Conservation (phyloP, 2,888 invertebrate species). For the Hylaea fasciaria region DNA sequence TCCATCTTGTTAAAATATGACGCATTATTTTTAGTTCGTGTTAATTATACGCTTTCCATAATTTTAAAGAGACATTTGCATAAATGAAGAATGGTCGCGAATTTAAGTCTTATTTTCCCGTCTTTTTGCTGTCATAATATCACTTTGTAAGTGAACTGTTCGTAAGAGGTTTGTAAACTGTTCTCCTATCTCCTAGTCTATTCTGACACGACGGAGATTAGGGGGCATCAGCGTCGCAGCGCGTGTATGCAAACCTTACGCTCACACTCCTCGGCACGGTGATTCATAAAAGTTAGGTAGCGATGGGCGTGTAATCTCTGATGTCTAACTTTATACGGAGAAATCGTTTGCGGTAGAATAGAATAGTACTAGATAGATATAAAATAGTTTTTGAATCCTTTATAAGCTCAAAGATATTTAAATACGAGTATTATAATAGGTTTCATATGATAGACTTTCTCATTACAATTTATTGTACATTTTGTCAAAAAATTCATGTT, state of each 20-base stretch:
- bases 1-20: too few species aligned
- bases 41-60: too few species aligned
- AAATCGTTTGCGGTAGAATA: conserved; percentile 6
- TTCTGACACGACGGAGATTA: conserved; percentile 51
- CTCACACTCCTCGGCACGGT: conserved; percentile 30
- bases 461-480: too few species aligned
- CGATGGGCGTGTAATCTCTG: conserved; percentile 31
- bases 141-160: too few species aligned
- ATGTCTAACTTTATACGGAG: conserved; percentile 23
- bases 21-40: neutral
- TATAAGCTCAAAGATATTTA: too few species aligned
- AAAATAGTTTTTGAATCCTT: neutral
- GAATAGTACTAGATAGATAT: conserved; percentile 1
- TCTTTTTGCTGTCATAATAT: too few species aligned
- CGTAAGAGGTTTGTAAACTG: too few species aligned
- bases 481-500: conserved; percentile 28
- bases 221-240: conserved; percentile 52
- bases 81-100: too few species aligned
- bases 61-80: too few species aligned
- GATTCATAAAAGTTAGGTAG: conserved; percentile 39
- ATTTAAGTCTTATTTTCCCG: too few species aligned
- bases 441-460: neutral
- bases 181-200: conserved; percentile 19
- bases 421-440: neutral
- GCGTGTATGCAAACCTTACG: conserved; percentile 42